These are phyloP conservation scores for Hipposideros larvatus DNA, from an alignment of 2,797 vertebrate genomes.

Conservation along the genomic window DNA sequence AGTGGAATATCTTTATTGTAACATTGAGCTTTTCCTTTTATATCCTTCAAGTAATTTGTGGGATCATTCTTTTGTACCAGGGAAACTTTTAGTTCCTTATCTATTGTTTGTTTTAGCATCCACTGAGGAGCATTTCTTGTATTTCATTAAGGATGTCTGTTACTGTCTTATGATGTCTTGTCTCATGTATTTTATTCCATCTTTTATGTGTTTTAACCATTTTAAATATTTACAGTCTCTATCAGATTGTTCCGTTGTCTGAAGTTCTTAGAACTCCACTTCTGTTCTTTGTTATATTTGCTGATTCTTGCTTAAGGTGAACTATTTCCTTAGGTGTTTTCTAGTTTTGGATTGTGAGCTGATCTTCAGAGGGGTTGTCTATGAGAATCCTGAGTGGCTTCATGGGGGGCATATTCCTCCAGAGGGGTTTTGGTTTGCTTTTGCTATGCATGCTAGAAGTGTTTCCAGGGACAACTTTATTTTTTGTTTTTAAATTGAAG, in stretches of 20 bases:
- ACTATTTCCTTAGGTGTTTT: background rate
- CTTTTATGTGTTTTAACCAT: constrained; percentile 21
- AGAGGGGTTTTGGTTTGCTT: constrained; percentile 48
- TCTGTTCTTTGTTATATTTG: background rate
- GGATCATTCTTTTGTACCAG: background rate
- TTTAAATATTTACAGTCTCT: constrained; percentile 23
- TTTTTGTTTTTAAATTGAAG: constrained; percentile 27
- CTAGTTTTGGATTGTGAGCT: constrained; percentile 33
- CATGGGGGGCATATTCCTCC: background rate
- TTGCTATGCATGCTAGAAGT: background rate
- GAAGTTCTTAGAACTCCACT: constrained; percentile 16
- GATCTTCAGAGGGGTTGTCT: background rate
- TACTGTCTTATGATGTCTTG: background rate
- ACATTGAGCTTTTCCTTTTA: background rate
- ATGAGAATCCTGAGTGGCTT: constrained; percentile 10
- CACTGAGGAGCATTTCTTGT: background rate
- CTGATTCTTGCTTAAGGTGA: constrained; percentile 39
- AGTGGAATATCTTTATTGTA: background rate
- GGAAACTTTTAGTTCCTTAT: background rate
- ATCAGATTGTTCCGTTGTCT: background rate
- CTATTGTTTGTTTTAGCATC: background rate
- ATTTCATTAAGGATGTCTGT: background rate
- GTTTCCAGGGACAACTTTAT: background rate
- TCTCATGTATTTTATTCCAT: background rate
- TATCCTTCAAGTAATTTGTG: background rate